Percentiles rank a stretch among this genome's conserved stretches.
Conservation (phyloP, 2,888 invertebrate genomes). For the Reticulitermes lucifugus region DNA sequence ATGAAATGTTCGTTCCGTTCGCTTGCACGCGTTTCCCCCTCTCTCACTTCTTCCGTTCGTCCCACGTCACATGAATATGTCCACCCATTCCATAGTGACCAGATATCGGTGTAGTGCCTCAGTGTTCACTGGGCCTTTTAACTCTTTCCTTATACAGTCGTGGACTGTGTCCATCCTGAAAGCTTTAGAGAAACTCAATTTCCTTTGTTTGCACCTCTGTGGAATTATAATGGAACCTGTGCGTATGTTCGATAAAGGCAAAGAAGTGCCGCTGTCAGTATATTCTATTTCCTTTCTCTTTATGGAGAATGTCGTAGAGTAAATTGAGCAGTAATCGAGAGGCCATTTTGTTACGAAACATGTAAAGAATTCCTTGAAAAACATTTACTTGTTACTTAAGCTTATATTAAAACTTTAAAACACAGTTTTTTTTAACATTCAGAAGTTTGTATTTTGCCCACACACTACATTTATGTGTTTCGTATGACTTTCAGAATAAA, state of each 20-base stretch:
- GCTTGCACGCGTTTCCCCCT: not conserved
- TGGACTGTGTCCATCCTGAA: not conserved
- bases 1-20: constrained; percentile 14
- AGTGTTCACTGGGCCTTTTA: not conserved
- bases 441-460: no score
- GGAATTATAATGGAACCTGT: not conserved
- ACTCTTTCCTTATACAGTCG: constrained; percentile 17
- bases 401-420: no score
- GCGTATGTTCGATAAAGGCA: not conserved
- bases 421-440: no score
- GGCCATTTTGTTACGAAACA: no score
- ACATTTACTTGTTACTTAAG: no score
- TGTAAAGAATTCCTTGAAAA: no score
- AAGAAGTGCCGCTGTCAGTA: not conserved
- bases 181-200: constrained; percentile 16
- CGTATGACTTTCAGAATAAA: no score
- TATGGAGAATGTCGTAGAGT: not conserved
- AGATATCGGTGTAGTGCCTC: not conserved
- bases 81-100: constrained; percentile 6
- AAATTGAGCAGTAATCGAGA: not conserved
- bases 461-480: no score
- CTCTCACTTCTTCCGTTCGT: not conserved
- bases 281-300: not conserved
- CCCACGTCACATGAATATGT: not conserved
- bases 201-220: not conserved